These are phyloP conservation scores for Salpingus planirostris DNA, from an alignment of 2,888 invertebrate species.

Conservation along the genomic window DNA sequence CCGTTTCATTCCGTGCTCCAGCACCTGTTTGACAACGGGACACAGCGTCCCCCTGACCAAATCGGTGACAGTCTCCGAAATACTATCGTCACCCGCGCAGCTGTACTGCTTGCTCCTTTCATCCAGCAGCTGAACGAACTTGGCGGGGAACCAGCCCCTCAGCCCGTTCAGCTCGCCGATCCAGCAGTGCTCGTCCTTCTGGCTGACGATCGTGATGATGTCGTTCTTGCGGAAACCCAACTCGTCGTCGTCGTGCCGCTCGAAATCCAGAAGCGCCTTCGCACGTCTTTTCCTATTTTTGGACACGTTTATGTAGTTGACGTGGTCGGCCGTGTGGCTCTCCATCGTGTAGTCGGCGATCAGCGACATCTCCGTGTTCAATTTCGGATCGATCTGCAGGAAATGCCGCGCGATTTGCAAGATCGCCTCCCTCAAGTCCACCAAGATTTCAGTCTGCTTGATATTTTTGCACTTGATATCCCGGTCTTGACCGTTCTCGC, in stretches of 20 bases:
- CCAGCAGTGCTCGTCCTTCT: conserved; percentile 98
- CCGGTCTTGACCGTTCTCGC: conserved; percentile 68
- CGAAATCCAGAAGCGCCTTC: conserved; percentile 92
- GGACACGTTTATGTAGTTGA: conserved; percentile 89
- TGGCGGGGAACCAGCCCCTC: conserved; percentile 94
- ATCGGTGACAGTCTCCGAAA: conserved; percentile 94
- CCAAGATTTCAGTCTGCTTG: conserved; percentile 93
- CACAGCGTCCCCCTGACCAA: conserved; percentile 89
- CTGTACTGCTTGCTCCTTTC: conserved; percentile 89
- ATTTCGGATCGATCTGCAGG: conserved; percentile 82
- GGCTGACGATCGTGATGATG: conserved; percentile 93
- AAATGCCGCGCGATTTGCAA: conserved; percentile 90
- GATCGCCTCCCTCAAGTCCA: conserved; percentile 95
- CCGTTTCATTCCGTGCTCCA: conserved; percentile 90
- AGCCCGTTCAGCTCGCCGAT: conserved; percentile 94
- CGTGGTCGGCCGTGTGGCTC: conserved; percentile 88
- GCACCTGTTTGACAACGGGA: conserved; percentile 85
- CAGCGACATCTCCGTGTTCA: conserved; percentile 66
- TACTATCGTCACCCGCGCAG: conserved; percentile 92
- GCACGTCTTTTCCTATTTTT: conserved; percentile 81
- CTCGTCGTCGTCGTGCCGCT: conserved; percentile 96
- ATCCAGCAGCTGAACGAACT: conserved; percentile 92
- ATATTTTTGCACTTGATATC: conserved; percentile 93
- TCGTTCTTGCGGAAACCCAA: conserved; percentile 97
- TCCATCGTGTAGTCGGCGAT: conserved; percentile 94